Base-by-base conservation (phyloP, 37 sponge, comb jelly and placozoan species). In the Hormiphora californensis region DNA sequence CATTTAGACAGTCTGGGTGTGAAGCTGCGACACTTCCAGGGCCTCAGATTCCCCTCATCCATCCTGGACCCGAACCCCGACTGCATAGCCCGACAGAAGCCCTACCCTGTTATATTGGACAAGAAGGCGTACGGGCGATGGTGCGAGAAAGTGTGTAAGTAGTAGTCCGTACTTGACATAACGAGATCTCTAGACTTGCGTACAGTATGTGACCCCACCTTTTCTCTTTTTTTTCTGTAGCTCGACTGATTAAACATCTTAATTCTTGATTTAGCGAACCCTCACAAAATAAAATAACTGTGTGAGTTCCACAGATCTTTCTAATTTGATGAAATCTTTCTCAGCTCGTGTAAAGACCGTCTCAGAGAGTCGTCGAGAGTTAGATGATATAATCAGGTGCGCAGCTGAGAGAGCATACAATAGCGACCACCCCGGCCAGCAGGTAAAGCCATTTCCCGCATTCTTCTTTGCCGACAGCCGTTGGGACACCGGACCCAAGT, bases 311-410 rank as follows among this genome's bases (percentile, higher is more conserved):
- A 17, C 9, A 17, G 9, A 49, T 49, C 15, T 49, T 15, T 15
- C 53, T 49, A 49, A 15, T 49, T 49, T 49, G 15, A 49, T 49
- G 11, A 57, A 19, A 5, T 30, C 59, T 30, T 17, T 57, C 25
- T n/a, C 46, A 73, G 81, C 81, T 9, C 41, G 81, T 4, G 35
- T 73, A 73, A 73, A 73, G 44, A 73, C 81, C 12, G 38, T 73
- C 0, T 11, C 32, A 33, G 46, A 73, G 38, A 25, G 39, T 11
- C 32, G 43, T 21, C 81, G 25, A 33, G 81, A 73, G 41, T 19
- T 73, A 1, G 81, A 39, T 5, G 46, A 73, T 15, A 73, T 73
- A 22, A 40, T 73, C 12, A n/a, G n/a, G n/a, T n/a, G n/a, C n/a
- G n/a, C n/a, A n/a, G n/a, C n/a, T n/a, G n/a, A n/a, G n/a, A n/a